A percentile compares a stretch with the other conserved stretches of the same genome.
Conservation (phyloP, 2,797 vertebrate genomes). For the Phyllotis vaccarum region DNA sequence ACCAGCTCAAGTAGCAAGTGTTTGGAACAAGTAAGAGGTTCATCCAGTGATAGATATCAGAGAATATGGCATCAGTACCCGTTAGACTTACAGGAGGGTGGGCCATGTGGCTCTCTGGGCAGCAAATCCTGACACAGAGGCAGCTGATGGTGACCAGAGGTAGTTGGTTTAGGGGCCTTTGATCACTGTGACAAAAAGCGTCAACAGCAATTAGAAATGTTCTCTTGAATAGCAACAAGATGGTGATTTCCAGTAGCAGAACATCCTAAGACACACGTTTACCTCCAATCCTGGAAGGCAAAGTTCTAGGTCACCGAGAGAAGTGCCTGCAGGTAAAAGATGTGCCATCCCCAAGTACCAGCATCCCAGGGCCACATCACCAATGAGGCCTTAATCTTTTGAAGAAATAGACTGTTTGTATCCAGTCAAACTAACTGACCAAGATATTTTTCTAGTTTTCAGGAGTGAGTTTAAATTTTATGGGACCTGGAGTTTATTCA, state of each 20-base stretch:
- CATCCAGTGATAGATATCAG: not conserved
- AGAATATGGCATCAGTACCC: not conserved
- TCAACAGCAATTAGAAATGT: not conserved
- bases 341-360: fast-evolving
- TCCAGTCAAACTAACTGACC: not conserved
- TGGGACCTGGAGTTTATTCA: not conserved
- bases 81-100: fast-evolving
- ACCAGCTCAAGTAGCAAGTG: not conserved
- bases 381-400: not conserved
- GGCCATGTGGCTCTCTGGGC: not conserved
- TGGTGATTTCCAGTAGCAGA: not conserved
- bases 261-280: not conserved
- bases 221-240: not conserved
- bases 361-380: not conserved
- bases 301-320: not conserved
- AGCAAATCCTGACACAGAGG: not conserved
- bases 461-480: slow-evolving; percentile 1
- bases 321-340: not conserved
- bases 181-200: not conserved
- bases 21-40: not conserved
- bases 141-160: not conserved
- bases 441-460: not conserved
- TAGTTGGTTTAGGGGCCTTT: not conserved
- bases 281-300: not conserved
- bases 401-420: not conserved